Base-by-base conservation (phyloP, 2,888 invertebrate genomes). In the Pomacea canaliculata region DNA sequence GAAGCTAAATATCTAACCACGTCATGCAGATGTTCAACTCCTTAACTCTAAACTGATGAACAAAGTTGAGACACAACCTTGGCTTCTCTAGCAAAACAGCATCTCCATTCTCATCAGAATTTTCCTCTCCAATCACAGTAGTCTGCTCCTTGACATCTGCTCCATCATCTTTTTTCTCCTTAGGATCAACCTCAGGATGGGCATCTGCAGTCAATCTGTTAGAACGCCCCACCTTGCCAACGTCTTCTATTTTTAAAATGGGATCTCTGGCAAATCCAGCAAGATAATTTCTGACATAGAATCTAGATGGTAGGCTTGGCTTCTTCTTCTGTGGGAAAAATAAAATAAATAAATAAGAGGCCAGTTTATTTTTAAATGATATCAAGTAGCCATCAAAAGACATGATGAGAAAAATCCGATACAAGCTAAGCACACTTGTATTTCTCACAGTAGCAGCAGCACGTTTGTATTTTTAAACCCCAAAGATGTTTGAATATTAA, bases 251-350 rank as follows among this genome's bases (percentile, higher is more conserved):
- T 70, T 86, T 90, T 27, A 94, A 92, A 78, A 97, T 93, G 7
- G 97, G 97, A 92, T 97, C 97, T 86, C 95, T 94, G 76, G 94
- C 94, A 91, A 97, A 98, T 18, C 97, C 96, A 78, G 94, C 93
- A 89, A 97, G 95, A 90, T 97, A 98, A 13, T 95, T 95, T 88
- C 94, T 94, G 60, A 97, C 94, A 87, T 96, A 97, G 91, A 95
- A 94, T 82, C 94, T 94, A 0, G 97, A 97, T 37, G 97, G 97
- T 92, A 96, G 93, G 5, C 94, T 92, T 0, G 95, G 94, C 80
- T 93, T 92, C 63, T 87, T 84, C 51, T 82, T 87, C 90, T 91
- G 82, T 48, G 19, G 46, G 46, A 62, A 67, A 69, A 37, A 68
- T 37, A 19, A 72, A 59, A 23, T 23, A 27, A 23, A 23, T 23